Percentiles rank a stretch among this genome's conserved stretches.
phyloP scores from a whole-genome alignment of 2,888 invertebrate genomes.

The Athalia cordata region DNA sequence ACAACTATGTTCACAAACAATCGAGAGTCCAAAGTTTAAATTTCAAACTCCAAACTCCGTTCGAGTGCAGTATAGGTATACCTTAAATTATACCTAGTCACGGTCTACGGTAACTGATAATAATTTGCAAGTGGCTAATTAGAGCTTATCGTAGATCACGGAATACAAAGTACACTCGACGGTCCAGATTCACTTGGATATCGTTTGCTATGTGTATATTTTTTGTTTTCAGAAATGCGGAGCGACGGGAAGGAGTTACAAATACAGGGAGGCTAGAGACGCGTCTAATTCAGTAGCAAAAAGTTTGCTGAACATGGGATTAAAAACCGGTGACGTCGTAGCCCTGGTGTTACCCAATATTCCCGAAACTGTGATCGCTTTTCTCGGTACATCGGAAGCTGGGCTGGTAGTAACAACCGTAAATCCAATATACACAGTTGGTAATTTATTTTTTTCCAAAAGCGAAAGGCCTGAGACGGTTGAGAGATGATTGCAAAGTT shows the following conservation, averaged over 20 bases:
- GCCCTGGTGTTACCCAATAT: constrained; percentile 85
- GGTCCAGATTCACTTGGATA: neutral
- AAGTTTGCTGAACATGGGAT: constrained; percentile 80
- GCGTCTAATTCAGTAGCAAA: constrained; percentile 81
- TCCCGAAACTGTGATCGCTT: constrained; percentile 83
- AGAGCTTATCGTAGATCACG: too few relatives aligned
- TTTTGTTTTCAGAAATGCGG: constrained; percentile 80
- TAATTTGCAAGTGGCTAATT: neutral
- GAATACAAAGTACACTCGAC: neutral
- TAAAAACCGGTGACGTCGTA: constrained; percentile 81
- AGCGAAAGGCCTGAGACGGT: neutral
- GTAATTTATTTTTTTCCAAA: constrained; percentile 60
- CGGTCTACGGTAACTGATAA: neutral
- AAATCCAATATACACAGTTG: constrained; percentile 83
- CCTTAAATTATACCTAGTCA: neutral
- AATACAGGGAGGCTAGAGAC: constrained; percentile 81
- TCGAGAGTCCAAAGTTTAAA: constrained; percentile 24
- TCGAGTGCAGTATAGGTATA: neutral
- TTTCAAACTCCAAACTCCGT: constrained; percentile 23
- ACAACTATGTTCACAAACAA: neutral
- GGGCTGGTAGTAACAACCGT: constrained; percentile 83
- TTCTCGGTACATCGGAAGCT: constrained; percentile 82
- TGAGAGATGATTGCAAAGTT: neutral
- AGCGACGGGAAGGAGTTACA: constrained; percentile 82
- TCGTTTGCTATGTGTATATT: neutral